Base-by-base conservation (phyloP, 2,888 invertebrate species). In the Nemapogon koenigi region DNA sequence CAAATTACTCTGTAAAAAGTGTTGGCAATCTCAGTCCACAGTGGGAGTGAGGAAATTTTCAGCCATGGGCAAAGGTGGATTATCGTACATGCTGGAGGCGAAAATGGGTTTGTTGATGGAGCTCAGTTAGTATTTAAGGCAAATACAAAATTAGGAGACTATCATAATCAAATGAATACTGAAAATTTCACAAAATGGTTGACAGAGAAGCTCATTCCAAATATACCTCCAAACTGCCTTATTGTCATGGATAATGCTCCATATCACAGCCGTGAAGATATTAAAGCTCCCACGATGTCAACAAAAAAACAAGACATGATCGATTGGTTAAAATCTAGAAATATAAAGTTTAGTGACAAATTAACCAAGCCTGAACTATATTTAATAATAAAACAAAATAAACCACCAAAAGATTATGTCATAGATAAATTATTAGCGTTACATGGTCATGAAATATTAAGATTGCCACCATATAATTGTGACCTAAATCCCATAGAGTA, bases 381-480 rank as follows among this genome's bases (percentile, higher is more conserved):
- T 37, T 8, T 25, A 16, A 35, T 49, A 39, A 46, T 46, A 16
- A 46, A 48, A 41, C 15, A 42, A 30, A 38, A 43, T 36, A 46
- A 43, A 31, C 40, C 46, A 16, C 38, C 41, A 38, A 42, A 50
- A 43, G 45, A 43, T 29, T 53, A 53, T 44, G 41, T 46, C n/a
- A 41, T 54, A 4, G 55, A 59, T 40, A 47, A 57, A 39, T 49
- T 55, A 38, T 46, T 54, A 17, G 43, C 37, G 38, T 43, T 38
- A n/a, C 33, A 52, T 36, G 51, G 53, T 33, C 54, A 51, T 38
- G 50, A 49, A 31, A 50, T 57, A 6, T 38, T 60, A 14, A 43
- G 55, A 25, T 39, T 59, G 41, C 57, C 57, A 19, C 57, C 59
- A 1, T 56, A 55, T 28, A 49, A 56, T 32, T 52, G 52, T 35